A percentile compares a stretch with the other conserved stretches of the same genome.
Conservation (phyloP, 2,888 invertebrate genomes). For the Rhimphoctona megacephalus region DNA sequence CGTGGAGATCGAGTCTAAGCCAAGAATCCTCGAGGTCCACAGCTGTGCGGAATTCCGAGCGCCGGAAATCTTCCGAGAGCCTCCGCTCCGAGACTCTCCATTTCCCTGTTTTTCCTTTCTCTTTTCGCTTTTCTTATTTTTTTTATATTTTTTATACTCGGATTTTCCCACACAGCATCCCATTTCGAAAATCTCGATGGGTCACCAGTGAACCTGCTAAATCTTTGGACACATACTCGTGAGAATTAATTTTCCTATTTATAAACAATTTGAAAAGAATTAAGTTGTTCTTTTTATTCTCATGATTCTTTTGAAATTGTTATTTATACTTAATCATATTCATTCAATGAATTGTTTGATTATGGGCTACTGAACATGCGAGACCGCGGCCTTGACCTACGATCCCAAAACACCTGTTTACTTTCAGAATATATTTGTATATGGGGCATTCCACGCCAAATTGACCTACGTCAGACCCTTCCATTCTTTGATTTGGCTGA, state of each 20-base stretch:
- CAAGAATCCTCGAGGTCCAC: slow-evolving; percentile 8
- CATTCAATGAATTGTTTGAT: neutral
- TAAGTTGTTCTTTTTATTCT: neutral
- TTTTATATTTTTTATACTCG: neutral
- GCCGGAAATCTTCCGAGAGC: slow-evolving; percentile 34
- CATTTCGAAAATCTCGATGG: neutral
- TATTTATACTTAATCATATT: neutral
- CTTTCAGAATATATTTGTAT: slow-evolving; percentile 11
- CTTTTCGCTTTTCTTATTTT: neutral
- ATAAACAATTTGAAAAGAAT: neutral
- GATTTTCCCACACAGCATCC: neutral
- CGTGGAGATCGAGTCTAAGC: slow-evolving; percentile 17
- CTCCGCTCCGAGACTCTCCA: neutral
- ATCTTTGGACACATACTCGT: neutral
- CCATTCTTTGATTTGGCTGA: no score
- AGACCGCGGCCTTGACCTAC: slow-evolving; percentile 74
- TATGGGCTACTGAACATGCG: slow-evolving; percentile 43
- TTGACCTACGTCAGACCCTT: no score
- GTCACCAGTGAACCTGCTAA: neutral
- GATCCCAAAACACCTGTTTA: slow-evolving; percentile 61
- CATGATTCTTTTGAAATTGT: neutral
- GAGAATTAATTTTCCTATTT: neutral
- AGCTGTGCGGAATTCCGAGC: slow-evolving; percentile 19
- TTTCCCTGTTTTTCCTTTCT: slow-evolving; percentile 4
- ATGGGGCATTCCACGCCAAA: no score